Evolutionary conservation across 2,888 invertebrate species (phyloP).

Genomic region (Agonopterix heracliana): DNA sequence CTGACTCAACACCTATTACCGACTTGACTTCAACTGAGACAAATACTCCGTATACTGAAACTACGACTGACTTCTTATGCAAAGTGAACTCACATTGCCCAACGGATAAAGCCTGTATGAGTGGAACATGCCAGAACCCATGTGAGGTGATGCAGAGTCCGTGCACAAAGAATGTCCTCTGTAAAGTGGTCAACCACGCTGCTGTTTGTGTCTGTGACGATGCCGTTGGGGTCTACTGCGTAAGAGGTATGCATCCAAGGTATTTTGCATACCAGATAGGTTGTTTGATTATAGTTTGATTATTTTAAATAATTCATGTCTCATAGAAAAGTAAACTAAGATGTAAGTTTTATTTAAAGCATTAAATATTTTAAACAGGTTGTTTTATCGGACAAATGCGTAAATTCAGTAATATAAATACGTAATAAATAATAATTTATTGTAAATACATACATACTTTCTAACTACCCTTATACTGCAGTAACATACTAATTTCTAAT

Average conservation of each 20-base stretch:
- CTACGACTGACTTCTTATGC: conserved; percentile 63
- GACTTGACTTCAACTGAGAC: conserved; percentile 61
- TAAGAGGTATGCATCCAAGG: conserved; percentile 75
- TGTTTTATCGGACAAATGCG: conserved; percentile 70
- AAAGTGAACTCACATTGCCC: conserved; percentile 79
- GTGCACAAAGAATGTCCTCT: conserved; percentile 78
- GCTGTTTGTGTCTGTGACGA: conserved; percentile 79
- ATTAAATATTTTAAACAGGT: conserved; percentile 10
- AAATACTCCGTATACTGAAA: conserved; percentile 13
- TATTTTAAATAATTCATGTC: neutral
- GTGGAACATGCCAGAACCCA: conserved; percentile 79
- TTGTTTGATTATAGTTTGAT: conserved; percentile 1
- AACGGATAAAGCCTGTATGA: conserved; percentile 78
- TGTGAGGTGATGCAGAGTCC: conserved; percentile 66
- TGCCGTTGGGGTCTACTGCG: conserved; percentile 77
- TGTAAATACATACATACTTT: conserved; percentile 8
- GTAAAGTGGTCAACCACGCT: conserved; percentile 78
- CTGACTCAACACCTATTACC: conserved; percentile 49
- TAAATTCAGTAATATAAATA: conserved; percentile 18
- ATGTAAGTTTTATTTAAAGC: neutral
- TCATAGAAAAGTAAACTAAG: too few relatives aligned
- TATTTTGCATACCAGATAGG: conserved; percentile 29
- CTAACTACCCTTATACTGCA: conserved; percentile 19
- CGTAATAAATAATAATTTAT: neutral
- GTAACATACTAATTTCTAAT: conserved; percentile 53